Conservation (phyloP, 2,113 vertebrate genomes). For the Oenanthe melanoleuca region DNA sequence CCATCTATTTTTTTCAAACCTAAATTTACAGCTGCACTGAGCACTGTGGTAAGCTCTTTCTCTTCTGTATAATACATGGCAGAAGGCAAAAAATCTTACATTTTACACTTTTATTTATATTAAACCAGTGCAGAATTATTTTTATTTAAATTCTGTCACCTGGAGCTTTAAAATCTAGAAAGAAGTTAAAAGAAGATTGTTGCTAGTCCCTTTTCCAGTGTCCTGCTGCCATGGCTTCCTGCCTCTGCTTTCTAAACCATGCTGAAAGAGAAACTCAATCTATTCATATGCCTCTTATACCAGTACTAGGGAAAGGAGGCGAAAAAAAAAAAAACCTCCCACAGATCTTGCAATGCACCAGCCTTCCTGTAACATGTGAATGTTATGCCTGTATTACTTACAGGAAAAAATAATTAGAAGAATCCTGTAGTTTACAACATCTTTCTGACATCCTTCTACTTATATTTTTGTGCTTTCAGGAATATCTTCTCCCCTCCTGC, state of each 20-base stretch:
- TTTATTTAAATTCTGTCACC: background rate
- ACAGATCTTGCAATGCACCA: background rate
- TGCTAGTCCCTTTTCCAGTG: background rate
- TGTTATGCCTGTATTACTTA: background rate
- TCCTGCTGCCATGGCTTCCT: background rate
- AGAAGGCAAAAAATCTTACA: background rate
- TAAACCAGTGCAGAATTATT: background rate
- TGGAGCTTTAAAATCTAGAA: background rate
- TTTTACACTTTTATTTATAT: background rate
- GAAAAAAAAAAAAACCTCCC: background rate
- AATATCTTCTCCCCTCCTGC: slow-evolving; percentile 75
- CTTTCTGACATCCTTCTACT: background rate
- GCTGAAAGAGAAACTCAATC: background rate
- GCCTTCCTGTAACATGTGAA: background rate
- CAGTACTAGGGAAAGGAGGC: background rate
- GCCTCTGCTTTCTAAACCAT: background rate
- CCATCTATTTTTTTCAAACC: background rate
- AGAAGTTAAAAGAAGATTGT: background rate
- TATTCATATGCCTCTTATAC: background rate
- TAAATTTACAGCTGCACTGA: background rate
- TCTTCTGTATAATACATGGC: background rate
- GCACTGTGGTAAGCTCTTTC: background rate
- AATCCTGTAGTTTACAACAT: background rate
- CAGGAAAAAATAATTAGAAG: background rate
- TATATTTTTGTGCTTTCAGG: slow-evolving; percentile 67